Base-by-base conservation (phyloP, 2,797 vertebrate species). In the Aythya fuligula region DNA sequence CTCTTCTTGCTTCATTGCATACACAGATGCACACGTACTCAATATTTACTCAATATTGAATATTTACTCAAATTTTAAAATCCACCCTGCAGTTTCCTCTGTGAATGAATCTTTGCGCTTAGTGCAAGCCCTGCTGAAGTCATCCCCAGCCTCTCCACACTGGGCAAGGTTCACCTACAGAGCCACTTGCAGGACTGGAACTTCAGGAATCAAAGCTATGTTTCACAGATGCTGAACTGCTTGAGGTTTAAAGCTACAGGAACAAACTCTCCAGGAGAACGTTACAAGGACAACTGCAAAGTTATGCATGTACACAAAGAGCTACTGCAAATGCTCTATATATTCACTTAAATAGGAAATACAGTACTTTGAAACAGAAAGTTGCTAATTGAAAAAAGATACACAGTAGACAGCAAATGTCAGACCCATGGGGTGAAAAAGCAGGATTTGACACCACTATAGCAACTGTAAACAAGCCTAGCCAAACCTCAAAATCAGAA, bases 131-230 rank as follows among this genome's bases (percentile, higher is more conserved):
- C 60, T 75, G 89, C 71, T 89, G 64, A 45, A 94, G 81, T 61
- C 85, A 77, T 9, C 2, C 0, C 28, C 85, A 80, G 72, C 54
- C 39, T 92, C 30, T 77, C 69, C 58, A 38, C 1, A 24, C 22
- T 8, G 70, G 82, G 91, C 89, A 87, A 34, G 82, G 91, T 21
- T 89, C 79, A 87, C 56, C 85, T 79, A 62, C 81, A 72, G 49
- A 36, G 27, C 70, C 69, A 89, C 93, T 75, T 66, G 93, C 76
- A 90, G 82, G 93, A 94, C 92, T 7, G 71, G 94, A 93, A 90
- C 51, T 54, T 66, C 90, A 79, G 83, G 93, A 94, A 70, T 77
- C 54, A 21, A 62, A 38, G 30, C 7, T 1, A 34, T 0, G 51
- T 28, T 11, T 84, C 65, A 80, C 70, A 73, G 86, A 75, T 19